Percentiles rank a stretch among this genome's conserved stretches.
Evolutionary conservation across 2,888 invertebrate species (phyloP).

Genomic region (Nebria brevicollis): DNA sequence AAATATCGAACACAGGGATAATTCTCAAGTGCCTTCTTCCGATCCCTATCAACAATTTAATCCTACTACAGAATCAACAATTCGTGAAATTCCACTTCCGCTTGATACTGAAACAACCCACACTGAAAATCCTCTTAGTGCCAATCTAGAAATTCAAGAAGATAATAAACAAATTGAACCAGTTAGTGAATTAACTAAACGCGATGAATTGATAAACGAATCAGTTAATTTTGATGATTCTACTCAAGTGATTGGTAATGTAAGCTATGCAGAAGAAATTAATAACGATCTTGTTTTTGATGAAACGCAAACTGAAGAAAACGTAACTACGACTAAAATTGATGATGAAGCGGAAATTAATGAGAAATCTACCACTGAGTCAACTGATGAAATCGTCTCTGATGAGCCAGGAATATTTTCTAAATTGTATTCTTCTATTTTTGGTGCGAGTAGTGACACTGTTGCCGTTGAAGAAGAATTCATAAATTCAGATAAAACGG

Average conservation of each 20-base stretch:
- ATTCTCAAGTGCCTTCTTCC: constrained; percentile 36
- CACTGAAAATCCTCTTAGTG: constrained; percentile 16
- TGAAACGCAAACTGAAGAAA: constrained; percentile 15
- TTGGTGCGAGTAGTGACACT: constrained; percentile 24
- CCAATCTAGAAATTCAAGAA: background rate
- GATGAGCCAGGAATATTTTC: constrained; percentile 42
- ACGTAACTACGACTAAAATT: background rate
- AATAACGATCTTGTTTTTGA: background rate
- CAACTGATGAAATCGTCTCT: background rate
- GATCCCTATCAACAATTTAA: constrained; percentile 9
- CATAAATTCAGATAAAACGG: constrained; percentile 14
- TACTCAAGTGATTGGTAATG: background rate
- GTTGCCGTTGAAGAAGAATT: constrained; percentile 15
- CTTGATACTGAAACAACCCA: background rate
- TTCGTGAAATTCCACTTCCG: constrained; percentile 10
- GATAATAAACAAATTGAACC: background rate
- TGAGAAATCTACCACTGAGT: background rate
- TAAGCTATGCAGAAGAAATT: background rate
- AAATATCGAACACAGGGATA: background rate
- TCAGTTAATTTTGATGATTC: background rate
- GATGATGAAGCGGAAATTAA: background rate
- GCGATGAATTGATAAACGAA: background rate
- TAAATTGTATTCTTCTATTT: constrained; percentile 28
- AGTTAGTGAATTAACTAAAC: background rate
- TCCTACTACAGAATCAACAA: constrained; percentile 26